These are phyloP conservation scores for Poecilia gillii DNA, from an alignment of 2,797 vertebrate genomes.

Conservation along the genomic window DNA sequence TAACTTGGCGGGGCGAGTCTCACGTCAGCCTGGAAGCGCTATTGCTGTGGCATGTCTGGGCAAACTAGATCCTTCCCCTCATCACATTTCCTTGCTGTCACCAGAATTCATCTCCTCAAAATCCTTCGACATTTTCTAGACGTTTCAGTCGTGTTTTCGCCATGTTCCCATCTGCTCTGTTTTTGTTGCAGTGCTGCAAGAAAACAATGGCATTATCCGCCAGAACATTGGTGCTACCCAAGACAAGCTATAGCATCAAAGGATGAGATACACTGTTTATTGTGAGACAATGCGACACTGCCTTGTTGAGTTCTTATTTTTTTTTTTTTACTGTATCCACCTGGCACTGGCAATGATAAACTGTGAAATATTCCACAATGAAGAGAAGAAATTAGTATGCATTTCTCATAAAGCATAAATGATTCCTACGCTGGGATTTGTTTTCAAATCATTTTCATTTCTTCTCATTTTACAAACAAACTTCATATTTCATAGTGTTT, in stretches of 20 bases:
- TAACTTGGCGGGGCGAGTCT: slow-evolving; percentile 21
- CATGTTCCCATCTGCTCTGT: slow-evolving; percentile 42
- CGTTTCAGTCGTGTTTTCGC: slow-evolving; percentile 62
- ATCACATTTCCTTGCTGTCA: slow-evolving; percentile 25
- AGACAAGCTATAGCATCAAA: slow-evolving; percentile 54
- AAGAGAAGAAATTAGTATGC: neutral
- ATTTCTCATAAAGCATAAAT: neutral
- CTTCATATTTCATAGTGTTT: neutral
- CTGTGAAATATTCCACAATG: slow-evolving; percentile 9
- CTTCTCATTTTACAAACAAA: neutral
- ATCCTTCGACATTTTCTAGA: slow-evolving; percentile 62
- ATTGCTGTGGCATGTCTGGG: slow-evolving; percentile 28
- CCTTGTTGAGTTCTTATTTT: slow-evolving; percentile 3
- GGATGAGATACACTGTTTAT: slow-evolving; percentile 36
- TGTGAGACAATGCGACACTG: slow-evolving; percentile 24
- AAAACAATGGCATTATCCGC: slow-evolving; percentile 57
- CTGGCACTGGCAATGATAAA: neutral
- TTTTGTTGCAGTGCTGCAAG: slow-evolving; percentile 46
- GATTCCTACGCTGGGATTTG: neutral
- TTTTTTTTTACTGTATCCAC: slow-evolving; percentile 3
- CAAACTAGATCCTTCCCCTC: slow-evolving; percentile 28
- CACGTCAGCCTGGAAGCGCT: slow-evolving; percentile 36
- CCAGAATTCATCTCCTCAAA: slow-evolving; percentile 47
- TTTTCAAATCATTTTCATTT: neutral
- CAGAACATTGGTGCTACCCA: slow-evolving; percentile 34